A percentile compares a stretch with the other conserved stretches of the same genome.
Evolutionary conservation across 2,888 invertebrate genomes (phyloP).

Genomic region (Nemoura dubitans): DNA sequence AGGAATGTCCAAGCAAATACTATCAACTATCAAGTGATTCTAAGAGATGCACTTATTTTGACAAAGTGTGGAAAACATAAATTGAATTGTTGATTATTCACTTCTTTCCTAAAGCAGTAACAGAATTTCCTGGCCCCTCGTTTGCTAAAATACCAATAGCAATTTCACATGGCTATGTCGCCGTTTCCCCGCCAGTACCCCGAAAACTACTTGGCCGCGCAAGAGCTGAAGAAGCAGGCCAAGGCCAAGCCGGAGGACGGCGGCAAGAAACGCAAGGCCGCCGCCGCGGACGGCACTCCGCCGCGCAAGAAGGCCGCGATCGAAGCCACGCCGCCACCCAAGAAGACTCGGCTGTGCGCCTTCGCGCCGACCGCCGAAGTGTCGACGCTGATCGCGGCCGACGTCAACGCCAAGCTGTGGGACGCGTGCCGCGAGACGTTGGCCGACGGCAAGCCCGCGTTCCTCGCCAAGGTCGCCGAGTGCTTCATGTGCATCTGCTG

Average conservation of each 20-base stretch:
- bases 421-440: constrained; percentile 66
- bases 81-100: too few species aligned
- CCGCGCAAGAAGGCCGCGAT: background rate
- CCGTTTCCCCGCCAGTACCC: constrained; percentile 63
- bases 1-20: too few species aligned
- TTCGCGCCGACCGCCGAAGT: constrained; percentile 61
- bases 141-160: background rate
- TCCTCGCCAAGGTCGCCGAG: constrained; percentile 71
- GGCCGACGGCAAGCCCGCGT: constrained; percentile 67
- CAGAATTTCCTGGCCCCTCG: too few species aligned
- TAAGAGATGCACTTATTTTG: too few species aligned
- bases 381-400: constrained; percentile 63
- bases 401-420: constrained; percentile 76
- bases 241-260: constrained; percentile 48
- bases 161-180: background rate
- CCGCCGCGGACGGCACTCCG: background rate
- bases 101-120: too few species aligned
- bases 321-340: constrained; percentile 54
- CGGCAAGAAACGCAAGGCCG: constrained; percentile 43
- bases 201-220: constrained; percentile 75
- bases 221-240: constrained; percentile 61
- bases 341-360: constrained; percentile 57
- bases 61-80: too few species aligned
- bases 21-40: too few species aligned
- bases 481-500: constrained; percentile 82